Evolutionary conservation across 2,797 vertebrate species (phyloP).

Genomic region (Sebastes umbrosus): DNA sequence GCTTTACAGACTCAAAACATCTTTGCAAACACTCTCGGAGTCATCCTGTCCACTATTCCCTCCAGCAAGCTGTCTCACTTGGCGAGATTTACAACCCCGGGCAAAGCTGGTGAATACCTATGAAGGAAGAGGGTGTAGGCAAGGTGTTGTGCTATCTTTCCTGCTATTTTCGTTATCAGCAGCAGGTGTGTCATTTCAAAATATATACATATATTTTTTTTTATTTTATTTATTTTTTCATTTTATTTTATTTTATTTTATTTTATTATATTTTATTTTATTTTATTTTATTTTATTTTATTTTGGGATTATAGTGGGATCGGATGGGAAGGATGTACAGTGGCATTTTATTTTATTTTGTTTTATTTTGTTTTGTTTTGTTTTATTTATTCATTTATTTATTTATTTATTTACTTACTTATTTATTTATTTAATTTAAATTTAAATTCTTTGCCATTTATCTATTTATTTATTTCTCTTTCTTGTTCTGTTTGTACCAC

Average conservation of each 20-base stretch:
- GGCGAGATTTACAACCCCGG: constrained; percentile 40
- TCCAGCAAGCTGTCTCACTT: not conserved
- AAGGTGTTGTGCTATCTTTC: constrained; percentile 3
- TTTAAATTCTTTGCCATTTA: not conserved
- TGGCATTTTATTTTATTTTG: too few species aligned
- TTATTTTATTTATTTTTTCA: too few species aligned
- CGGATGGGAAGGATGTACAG: too few species aligned
- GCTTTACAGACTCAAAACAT: constrained; percentile 24
- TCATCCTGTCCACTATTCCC: not conserved
- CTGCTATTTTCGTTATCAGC: constrained; percentile 45
- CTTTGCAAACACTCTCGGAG: constrained; percentile 20
- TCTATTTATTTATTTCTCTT: not conserved
- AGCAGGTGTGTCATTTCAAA: constrained; percentile 55
- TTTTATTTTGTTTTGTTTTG: too few species aligned
- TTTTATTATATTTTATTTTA: too few species aligned
- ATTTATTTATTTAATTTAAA: not conserved
- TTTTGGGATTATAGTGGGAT: too few species aligned
- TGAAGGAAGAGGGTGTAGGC: not conserved
- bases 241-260: too few species aligned
- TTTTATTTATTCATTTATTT: too few species aligned
- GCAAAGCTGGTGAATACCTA: not conserved
- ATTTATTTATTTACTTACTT: not conserved
- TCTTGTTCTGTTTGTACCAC: too few species aligned
- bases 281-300: too few species aligned
- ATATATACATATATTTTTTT: not conserved